Evolutionary conservation across 2,113 vertebrate genomes (phyloP).

Genomic region (Equus quagga): DNA sequence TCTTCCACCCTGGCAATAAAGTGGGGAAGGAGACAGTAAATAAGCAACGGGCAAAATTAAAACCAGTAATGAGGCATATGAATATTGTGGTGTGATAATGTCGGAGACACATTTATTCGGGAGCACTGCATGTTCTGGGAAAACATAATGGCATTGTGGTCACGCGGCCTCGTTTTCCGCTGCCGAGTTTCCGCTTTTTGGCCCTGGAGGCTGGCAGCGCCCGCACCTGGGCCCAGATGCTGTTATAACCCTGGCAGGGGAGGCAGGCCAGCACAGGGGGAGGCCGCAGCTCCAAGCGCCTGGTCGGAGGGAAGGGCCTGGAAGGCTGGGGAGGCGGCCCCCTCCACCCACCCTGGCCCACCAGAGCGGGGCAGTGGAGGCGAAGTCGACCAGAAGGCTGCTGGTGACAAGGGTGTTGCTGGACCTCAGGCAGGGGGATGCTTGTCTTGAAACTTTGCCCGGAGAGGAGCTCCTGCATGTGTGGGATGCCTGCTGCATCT

Average conservation of each 20-base stretch:
- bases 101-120: slow-evolving; percentile 84
- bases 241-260: slow-evolving; percentile 70
- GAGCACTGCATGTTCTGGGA: slow-evolving; percentile 80
- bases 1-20: slow-evolving; percentile 78
- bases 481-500: too few species aligned
- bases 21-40: slow-evolving; percentile 83
- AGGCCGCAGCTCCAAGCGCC: neutral
- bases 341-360: neutral
- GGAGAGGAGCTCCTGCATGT: too few species aligned
- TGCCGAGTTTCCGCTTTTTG: slow-evolving; percentile 69
- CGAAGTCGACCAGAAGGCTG: too few species aligned
- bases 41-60: slow-evolving; percentile 85
- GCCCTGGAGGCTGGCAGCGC: slow-evolving; percentile 79
- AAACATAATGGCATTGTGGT: slow-evolving; percentile 75
- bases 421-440: accelerated
- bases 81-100: slow-evolving; percentile 68
- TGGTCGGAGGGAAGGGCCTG: neutral
- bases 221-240: slow-evolving; percentile 82
- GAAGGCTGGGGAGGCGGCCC: neutral
- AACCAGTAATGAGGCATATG: slow-evolving; percentile 82
- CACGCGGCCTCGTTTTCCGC: slow-evolving; percentile 79
- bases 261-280: slow-evolving; percentile 35
- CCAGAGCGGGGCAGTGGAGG: neutral
- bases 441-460: neutral
- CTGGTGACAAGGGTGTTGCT: accelerated